phyloP scores from a whole-genome alignment of 2,113 vertebrate genomes.

The Heterochromis multidens region DNA sequence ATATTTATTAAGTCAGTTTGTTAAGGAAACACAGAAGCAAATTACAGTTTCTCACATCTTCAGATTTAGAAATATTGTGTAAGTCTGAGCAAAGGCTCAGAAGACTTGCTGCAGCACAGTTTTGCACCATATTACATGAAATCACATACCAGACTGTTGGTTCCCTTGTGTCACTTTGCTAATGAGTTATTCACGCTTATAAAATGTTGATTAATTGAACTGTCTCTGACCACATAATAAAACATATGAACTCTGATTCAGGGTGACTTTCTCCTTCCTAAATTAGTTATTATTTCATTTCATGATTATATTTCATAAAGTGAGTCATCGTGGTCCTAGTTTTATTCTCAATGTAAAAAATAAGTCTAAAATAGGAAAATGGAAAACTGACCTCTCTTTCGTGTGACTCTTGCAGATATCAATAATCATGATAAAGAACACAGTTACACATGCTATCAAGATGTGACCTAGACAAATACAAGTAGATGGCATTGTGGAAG shows the following conservation, averaged over 20 bases:
- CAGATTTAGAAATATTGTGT: not conserved
- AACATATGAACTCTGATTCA: constrained; percentile 19
- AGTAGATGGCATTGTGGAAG: not conserved
- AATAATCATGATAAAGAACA: no score
- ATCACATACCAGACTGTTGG: not conserved
- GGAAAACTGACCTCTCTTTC: not conserved
- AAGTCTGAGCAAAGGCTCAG: not conserved
- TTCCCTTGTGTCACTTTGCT: not conserved
- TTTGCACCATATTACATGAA: not conserved
- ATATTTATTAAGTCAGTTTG: not conserved
- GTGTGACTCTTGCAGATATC: not conserved
- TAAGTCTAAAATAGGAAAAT: not conserved
- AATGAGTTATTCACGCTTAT: constrained; percentile 45
- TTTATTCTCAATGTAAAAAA: not conserved
- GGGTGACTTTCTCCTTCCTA: constrained; percentile 5
- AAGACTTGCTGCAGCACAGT: not conserved
- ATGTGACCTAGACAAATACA: not conserved
- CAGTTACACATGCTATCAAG: no score
- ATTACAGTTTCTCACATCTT: not conserved
- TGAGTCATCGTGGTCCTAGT: not conserved
- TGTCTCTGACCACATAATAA: not conserved
- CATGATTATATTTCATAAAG: constrained; percentile 2
- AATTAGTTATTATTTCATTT: constrained; percentile 20
- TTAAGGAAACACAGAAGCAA: not conserved
- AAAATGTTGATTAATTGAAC: constrained; percentile 53